These are phyloP conservation scores for Latrodectus elegans DNA, from an alignment of 2,888 invertebrate genomes.

Conservation along the genomic window DNA sequence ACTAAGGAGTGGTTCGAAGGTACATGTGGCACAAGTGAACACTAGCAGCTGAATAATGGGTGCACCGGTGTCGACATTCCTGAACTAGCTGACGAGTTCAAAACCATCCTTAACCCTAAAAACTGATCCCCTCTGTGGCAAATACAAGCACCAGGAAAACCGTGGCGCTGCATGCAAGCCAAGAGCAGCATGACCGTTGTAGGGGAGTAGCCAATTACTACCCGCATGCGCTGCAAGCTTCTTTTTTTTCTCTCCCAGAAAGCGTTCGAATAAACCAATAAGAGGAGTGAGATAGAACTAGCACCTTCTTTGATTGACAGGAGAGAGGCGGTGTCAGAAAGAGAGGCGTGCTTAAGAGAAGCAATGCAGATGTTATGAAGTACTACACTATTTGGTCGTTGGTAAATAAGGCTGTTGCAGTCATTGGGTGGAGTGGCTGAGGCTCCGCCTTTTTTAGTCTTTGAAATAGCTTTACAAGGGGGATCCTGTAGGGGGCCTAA, in stretches of 20 bases:
- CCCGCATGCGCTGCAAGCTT: conserved; percentile 59
- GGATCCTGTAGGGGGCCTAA: conserved; percentile 36
- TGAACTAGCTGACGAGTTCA: conserved; percentile 51
- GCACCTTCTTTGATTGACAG: conserved; percentile 60
- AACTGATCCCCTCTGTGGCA: conserved; percentile 54
- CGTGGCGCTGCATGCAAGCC: conserved; percentile 29
- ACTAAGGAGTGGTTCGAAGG: conserved; percentile 41
- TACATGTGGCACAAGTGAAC: conserved; percentile 53
- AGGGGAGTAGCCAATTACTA: conserved; percentile 66
- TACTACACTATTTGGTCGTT: conserved; percentile 50
- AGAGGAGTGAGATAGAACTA: conserved; percentile 29
- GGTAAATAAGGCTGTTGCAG: conserved; percentile 42
- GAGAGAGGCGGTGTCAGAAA: conserved; percentile 23
- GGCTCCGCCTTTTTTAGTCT: conserved; percentile 59
- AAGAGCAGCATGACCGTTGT: conserved; percentile 58
- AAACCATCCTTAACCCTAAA: conserved; percentile 68
- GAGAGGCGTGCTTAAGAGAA: conserved; percentile 29
- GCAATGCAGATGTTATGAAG: conserved; percentile 51
- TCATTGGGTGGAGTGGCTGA: conserved; percentile 56
- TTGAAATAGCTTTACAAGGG: conserved; percentile 23
- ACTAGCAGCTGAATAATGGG: conserved; percentile 40
- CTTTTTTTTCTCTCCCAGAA: conserved; percentile 34
- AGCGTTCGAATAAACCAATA: conserved; percentile 62
- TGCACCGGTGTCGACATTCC: conserved; percentile 56
- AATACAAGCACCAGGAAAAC: conserved; percentile 11